Evolutionary conservation across 2,888 invertebrate species (phyloP).

Genomic region (Drosophila nr. fundita): DNA sequence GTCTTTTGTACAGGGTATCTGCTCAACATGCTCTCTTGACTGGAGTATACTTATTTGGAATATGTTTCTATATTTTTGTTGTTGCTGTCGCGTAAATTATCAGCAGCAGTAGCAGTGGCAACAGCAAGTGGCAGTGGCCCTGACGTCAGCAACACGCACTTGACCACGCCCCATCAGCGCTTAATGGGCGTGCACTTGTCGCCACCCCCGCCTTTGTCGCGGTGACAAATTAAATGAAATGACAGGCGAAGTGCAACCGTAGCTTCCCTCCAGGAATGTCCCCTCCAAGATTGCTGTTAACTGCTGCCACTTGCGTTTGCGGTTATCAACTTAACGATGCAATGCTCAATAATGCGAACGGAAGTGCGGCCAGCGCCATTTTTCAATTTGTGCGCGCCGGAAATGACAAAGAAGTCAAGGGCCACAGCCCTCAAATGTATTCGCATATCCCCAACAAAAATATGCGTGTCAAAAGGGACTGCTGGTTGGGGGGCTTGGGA

Average conservation of each 20-base stretch:
- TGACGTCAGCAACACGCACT: conserved; percentile 65
- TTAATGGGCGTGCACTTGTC: conserved; percentile 37
- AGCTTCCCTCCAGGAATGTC: not conserved
- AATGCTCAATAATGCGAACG: conserved; percentile 68
- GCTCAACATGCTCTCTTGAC: not conserved
- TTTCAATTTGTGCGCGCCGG: conserved; percentile 75
- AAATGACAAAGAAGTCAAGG: conserved; percentile 61
- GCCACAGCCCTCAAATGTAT: conserved; percentile 26
- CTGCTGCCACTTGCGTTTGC: conserved; percentile 28
- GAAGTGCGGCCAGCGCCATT: conserved; percentile 73
- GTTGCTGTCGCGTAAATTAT: conserved; percentile 39
- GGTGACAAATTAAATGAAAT: conserved; percentile 74
- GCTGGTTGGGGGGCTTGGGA: not conserved
- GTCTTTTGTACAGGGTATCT: not conserved
- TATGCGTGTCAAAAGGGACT: not conserved
- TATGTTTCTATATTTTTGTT: not conserved
- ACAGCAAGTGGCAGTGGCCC: conserved; percentile 25
- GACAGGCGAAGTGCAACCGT: conserved; percentile 39
- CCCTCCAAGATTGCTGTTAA: conserved; percentile 21
- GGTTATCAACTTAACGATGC: conserved; percentile 66
- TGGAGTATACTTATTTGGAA: not conserved
- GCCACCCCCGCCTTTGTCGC: not conserved
- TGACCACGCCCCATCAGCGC: conserved; percentile 43
- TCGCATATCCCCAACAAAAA: conserved; percentile 6
- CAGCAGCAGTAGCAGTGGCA: conserved; percentile 23